phyloP scores from a whole-genome alignment of 2,888 invertebrate species.

The Danaus chrysippus region DNA sequence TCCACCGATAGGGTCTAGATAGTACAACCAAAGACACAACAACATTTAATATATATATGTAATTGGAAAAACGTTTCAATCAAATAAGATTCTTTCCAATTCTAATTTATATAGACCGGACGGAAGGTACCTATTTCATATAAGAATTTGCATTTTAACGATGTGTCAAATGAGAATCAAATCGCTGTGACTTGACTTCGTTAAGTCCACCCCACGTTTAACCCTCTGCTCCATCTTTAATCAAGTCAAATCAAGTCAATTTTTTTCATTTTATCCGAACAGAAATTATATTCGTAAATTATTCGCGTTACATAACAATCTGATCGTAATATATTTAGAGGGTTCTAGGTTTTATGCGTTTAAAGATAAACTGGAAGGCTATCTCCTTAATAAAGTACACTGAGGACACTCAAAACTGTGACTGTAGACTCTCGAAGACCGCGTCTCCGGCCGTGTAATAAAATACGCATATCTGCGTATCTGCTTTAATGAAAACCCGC shows the following conservation, averaged over 20 bases:
- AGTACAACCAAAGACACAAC: not conserved
- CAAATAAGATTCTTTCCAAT: conserved; percentile 15
- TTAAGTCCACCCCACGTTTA: conserved; percentile 32
- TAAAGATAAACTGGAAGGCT: too few species aligned
- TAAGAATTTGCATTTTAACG: conserved; percentile 50
- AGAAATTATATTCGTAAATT: not conserved
- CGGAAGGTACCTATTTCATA: conserved; percentile 13
- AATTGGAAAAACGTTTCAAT: conserved; percentile 11
- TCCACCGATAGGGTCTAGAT: not conserved
- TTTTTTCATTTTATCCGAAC: not conserved
- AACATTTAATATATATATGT: not conserved
- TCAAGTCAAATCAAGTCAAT: conserved; percentile 11
- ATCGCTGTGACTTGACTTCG: conserved; percentile 33
- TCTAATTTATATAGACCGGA: conserved; percentile 8
- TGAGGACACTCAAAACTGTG: conserved; percentile 17
- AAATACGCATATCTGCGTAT: conserved; percentile 64
- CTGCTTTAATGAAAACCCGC: conserved; percentile 66
- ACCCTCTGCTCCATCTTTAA: conserved; percentile 30
- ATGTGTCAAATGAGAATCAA: conserved; percentile 42
- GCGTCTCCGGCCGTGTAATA: conserved; percentile 50
- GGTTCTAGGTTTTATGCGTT: too few species aligned
- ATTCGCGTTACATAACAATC: not conserved
- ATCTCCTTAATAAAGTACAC: conserved; percentile 5
- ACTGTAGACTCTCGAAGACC: conserved; percentile 12
- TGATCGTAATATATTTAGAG: not conserved